Evolutionary conservation across 2,888 invertebrate genomes (phyloP).

Genomic region (Malacosoma neustria): DNA sequence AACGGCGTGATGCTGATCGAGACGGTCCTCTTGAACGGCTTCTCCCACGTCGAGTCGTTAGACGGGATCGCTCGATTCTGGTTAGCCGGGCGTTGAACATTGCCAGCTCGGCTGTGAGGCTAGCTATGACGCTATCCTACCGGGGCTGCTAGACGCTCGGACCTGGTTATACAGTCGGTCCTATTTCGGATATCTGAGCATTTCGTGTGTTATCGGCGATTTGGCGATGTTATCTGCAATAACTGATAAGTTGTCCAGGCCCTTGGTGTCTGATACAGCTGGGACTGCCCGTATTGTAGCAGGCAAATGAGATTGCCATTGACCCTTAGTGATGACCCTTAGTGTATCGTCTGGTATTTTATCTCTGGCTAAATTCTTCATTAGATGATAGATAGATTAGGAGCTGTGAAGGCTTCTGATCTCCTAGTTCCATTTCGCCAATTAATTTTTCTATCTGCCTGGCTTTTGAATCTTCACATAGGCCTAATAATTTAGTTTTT

Average conservation of each 20-base stretch:
- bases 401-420: background rate
- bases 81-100: constrained; percentile 1
- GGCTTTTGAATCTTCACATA: background rate
- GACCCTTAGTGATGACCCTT: no score
- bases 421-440: background rate
- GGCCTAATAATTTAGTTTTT: background rate
- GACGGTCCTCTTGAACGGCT: background rate
- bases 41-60: background rate
- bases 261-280: background rate
- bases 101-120: background rate
- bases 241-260: no score
- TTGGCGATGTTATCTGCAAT: background rate
- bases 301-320: background rate
- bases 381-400: background rate
- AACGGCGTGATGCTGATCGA: background rate
- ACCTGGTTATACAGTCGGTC: no score
- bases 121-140: background rate
- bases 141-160: no score
- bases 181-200: no score
- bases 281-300: background rate
- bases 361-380: background rate
- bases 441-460: background rate
- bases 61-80: constrained; percentile 2
- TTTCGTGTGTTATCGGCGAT: no score
- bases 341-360: background rate